Base-by-base conservation (phyloP, 2,113 vertebrate genomes). In the Nannobrachium achirus region DNA sequence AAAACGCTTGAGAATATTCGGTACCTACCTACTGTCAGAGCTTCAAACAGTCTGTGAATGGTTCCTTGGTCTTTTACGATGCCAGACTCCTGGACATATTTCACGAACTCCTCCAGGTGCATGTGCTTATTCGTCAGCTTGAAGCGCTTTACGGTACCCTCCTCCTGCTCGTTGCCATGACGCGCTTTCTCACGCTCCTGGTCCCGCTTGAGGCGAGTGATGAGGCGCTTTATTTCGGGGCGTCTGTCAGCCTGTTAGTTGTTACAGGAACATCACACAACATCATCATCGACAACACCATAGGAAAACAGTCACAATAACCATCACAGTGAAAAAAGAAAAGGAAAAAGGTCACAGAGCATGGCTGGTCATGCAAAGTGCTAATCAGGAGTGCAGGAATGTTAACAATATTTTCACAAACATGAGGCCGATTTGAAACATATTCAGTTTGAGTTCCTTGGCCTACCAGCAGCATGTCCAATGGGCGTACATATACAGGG, bases 1-100 rank as follows among this genome's bases (percentile, higher is more conserved):
- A n/a, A n/a, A n/a, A n/a, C n/a, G n/a, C n/a, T n/a, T n/a, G n/a
- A n/a, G n/a, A n/a, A n/a, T n/a, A n/a, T n/a, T n/a, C 11, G 50
- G 49, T 49, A 39, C 82, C 80, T 76, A 98, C 97, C 97, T 2
- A 97, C 93, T 2, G 98, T 98, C 4, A 99, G 81, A 0, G 97
- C 95, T 2, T 97, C 93, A 38, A 99, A 99, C 38, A 99, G 90
- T 2, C 96, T 90, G 2, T 92, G 86, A 56, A 98, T 98, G 7
- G 93, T 93, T 55, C 82, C 85, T 4, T 70, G 66, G 63, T 99
- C 98, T 87, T 91, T 97, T 40, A 97, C 95, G 4, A 99, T 95
- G 41, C 97, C 97, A 0, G 96, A 98, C 71, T 98, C 97, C 82
- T 99, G 98, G 3, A 99, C 90, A 14, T 94, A 77, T 67, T 92